Evolutionary conservation across 2,888 invertebrate species (phyloP).

Genomic region (Barypeithes pellucidus): DNA sequence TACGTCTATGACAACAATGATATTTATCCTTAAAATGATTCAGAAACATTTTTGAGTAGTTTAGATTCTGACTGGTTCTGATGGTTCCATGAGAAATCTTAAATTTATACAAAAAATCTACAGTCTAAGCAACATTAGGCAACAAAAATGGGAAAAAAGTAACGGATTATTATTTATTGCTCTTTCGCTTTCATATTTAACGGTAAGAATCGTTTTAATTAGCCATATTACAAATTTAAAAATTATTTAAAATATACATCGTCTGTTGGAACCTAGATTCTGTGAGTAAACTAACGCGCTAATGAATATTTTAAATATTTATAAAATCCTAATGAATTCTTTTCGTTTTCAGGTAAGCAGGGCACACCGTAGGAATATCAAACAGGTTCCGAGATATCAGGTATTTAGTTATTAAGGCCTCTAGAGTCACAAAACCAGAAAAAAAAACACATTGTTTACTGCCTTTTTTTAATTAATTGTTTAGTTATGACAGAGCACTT

Average conservation of each 20-base stretch:
- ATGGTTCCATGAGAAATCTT: no score
- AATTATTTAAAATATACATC: conserved; percentile 13
- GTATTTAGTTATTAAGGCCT: conserved; percentile 19
- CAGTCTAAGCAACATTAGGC: no score
- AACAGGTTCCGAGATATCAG: conserved; percentile 35
- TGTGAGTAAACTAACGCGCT: conserved; percentile 29
- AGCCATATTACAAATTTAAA: conserved; percentile 12
- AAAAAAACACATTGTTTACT: no score
- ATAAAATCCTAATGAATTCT: conserved; percentile 38
- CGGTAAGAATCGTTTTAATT: no score
- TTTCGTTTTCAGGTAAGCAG: conserved; percentile 45
- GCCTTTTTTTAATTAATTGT: no score
- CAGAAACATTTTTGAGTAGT: no score
- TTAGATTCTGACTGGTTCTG: no score
- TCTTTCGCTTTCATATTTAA: background rate
- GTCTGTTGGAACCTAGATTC: conserved; percentile 26
- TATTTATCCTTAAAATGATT: no score
- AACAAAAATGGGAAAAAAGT: no score
- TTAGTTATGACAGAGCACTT: no score
- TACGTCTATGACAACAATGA: no score
- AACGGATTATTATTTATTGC: background rate
- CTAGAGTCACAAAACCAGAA: background rate
- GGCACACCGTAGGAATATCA: conserved; percentile 30
- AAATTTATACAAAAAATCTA: no score
- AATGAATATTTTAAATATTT: conserved; percentile 40